These are phyloP conservation scores for Chrysomallon squamiferum DNA, from an alignment of 1,140 invertebrate species.

Conservation along the genomic window DNA sequence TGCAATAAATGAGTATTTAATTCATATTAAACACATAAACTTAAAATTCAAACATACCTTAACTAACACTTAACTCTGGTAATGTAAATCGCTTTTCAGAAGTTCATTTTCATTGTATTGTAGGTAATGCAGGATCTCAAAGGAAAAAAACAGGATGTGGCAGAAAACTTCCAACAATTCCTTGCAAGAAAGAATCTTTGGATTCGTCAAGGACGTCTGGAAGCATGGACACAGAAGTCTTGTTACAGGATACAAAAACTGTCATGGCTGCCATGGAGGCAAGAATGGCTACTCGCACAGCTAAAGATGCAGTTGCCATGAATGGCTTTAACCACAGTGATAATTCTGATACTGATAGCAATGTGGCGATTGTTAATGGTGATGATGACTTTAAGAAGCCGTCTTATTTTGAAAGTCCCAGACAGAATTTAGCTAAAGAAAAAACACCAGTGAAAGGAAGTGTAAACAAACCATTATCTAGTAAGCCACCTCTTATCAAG, in stretches of 20 bases:
- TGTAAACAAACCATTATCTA: neutral
- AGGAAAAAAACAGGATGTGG: constrained; percentile 57
- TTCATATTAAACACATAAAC: no score
- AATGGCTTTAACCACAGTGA: constrained; percentile 14
- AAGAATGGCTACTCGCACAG: constrained; percentile 45
- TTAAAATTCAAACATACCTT: no score
- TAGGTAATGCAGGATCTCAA: no score
- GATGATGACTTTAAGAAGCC: constrained; percentile 49
- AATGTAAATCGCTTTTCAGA: no score
- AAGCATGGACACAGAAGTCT: constrained; percentile 65
- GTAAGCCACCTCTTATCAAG: neutral
- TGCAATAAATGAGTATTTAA: no score
- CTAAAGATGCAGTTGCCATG: neutral
- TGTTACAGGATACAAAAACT: constrained; percentile 67
- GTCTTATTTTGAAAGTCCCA: constrained; percentile 44
- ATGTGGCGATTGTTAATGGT: constrained; percentile 49
- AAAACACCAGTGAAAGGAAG: neutral
- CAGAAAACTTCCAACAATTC: constrained; percentile 57
- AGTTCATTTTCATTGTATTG: no score
- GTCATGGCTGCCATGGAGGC: constrained; percentile 68
- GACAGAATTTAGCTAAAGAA: constrained; percentile 34
- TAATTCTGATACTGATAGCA: constrained; percentile 46
- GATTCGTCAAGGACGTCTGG: constrained; percentile 32
- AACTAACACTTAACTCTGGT: no score
- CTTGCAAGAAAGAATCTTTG: constrained; percentile 38